Conservation (phyloP, 2,113 vertebrate genomes). For the Takifugu flavidus region DNA sequence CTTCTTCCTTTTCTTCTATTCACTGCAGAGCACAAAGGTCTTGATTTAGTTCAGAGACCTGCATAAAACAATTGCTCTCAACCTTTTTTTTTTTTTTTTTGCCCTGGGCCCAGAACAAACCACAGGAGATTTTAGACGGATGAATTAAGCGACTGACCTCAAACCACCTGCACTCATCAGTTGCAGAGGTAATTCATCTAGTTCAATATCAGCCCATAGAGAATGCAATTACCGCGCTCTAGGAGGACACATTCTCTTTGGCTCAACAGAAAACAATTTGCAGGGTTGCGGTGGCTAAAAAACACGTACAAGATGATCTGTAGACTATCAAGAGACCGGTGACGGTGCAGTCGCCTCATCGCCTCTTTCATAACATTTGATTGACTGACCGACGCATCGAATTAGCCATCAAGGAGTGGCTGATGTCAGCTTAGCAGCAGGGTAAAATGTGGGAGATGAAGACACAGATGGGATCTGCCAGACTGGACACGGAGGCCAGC, state of each 20-base stretch:
- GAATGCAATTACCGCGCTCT: conserved; percentile 28
- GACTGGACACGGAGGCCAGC: conserved; percentile 13
- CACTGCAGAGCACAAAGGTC: not conserved
- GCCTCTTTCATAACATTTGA: too few relatives aligned
- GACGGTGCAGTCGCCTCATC: not conserved
- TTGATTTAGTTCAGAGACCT: conserved; percentile 16
- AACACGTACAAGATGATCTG: conserved; percentile 2
- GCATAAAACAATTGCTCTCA: not conserved
- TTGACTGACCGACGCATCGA: conserved; percentile 30
- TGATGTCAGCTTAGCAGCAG: conserved; percentile 65
- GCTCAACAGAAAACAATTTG: conserved; percentile 22
- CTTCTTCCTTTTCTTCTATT: conserved; percentile 1
- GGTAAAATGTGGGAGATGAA: conserved; percentile 53
- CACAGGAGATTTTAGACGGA: not conserved
- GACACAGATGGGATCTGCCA: conserved; percentile 60
- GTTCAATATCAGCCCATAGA: conserved; percentile 14
- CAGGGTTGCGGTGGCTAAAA: conserved; percentile 6
- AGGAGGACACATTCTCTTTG: conserved; percentile 9
- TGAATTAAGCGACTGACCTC: not conserved
- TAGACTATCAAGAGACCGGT: conserved; percentile 1
- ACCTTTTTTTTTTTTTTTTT: conserved; percentile 6
- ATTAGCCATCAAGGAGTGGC: conserved; percentile 65
- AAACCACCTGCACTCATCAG: conserved; percentile 5
- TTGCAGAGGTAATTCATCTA: conserved; percentile 30
- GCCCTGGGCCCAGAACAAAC: not conserved